Percentiles rank a stretch among this genome's conserved stretches.
Evolutionary conservation across 2,888 invertebrate genomes (phyloP).

Genomic region (Polymixis lichenea): DNA sequence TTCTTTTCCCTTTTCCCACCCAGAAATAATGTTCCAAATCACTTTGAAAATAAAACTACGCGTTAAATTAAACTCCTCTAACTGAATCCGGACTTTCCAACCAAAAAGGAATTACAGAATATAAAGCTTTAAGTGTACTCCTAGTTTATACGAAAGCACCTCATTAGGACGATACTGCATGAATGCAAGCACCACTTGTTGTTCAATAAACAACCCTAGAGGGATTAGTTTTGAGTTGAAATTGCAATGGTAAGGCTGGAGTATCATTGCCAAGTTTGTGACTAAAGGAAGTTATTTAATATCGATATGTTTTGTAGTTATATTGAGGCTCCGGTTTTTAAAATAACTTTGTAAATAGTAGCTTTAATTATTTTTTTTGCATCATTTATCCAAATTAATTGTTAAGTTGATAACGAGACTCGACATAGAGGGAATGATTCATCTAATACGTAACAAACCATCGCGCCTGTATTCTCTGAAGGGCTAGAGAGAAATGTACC

Average conservation of each 20-base stretch:
- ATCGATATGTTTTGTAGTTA: slow-evolving; percentile 45
- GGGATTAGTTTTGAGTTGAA: slow-evolving; percentile 4
- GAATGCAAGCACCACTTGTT: slow-evolving; percentile 36
- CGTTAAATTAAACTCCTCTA: slow-evolving; percentile 61
- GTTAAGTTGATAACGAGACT: not conserved
- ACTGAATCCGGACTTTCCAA: slow-evolving; percentile 58
- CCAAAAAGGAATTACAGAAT: slow-evolving; percentile 69
- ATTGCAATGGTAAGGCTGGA: slow-evolving; percentile 11
- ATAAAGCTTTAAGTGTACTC: slow-evolving; percentile 65
- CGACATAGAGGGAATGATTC: not conserved
- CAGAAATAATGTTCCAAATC: slow-evolving; percentile 50
- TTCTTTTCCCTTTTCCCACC: slow-evolving; percentile 13
- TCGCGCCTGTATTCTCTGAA: too few species aligned
- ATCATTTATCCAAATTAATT: not conserved
- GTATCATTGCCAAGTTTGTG: slow-evolving; percentile 45
- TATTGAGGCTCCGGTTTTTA: not conserved
- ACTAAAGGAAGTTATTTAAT: slow-evolving; percentile 45
- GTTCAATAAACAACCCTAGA: slow-evolving; percentile 28
- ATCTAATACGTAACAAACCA: not conserved
- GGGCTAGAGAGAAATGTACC: too few species aligned
- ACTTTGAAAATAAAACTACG: slow-evolving; percentile 52
- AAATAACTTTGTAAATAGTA: not conserved
- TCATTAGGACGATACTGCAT: slow-evolving; percentile 65
- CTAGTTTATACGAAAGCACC: slow-evolving; percentile 67
- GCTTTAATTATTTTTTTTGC: not conserved